phyloP scores from a whole-genome alignment of 2,888 invertebrate species.

The Poecilobothrus nobilitatus region DNA sequence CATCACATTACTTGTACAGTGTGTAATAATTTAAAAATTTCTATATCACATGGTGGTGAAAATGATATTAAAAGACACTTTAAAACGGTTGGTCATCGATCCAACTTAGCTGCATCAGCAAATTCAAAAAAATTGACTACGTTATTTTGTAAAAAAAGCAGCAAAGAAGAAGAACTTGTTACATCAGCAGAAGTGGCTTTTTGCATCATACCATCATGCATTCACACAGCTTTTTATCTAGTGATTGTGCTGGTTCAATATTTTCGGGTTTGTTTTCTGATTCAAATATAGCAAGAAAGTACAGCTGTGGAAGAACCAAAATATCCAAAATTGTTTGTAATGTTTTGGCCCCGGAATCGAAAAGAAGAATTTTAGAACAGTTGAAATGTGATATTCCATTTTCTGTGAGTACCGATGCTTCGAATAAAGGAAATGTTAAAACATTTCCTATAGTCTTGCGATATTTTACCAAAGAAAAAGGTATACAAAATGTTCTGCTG shows the following conservation, averaged over 20 bases:
- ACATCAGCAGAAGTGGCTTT: neutral
- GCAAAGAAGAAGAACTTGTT: constrained; percentile 7
- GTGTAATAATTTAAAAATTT: constrained; percentile 13
- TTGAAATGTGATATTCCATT: no score
- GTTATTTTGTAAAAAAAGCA: neutral
- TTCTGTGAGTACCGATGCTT: constrained; percentile 8
- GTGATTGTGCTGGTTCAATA: no score
- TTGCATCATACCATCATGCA: no score
- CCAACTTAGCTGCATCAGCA: neutral
- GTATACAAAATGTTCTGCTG: neutral
- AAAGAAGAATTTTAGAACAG: no score
- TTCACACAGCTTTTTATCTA: no score
- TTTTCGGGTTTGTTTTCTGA: no score
- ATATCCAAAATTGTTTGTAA: no score
- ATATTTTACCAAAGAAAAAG: constrained; percentile 12
- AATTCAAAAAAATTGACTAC: constrained; percentile 5
- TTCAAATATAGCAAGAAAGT: no score
- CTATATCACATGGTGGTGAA: constrained; percentile 10
- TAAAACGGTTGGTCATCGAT: neutral
- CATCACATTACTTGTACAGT: constrained; percentile 10
- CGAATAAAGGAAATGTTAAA: constrained; percentile 13
- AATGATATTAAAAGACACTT: neutral
- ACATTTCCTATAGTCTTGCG: constrained; percentile 10
- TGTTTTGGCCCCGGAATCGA: no score
- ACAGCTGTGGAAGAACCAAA: no score